A percentile compares a stretch with the other conserved stretches of the same genome.
Evolutionary conservation across 2,888 invertebrate genomes (phyloP).

Genomic region (Leptura quadrifasciata): DNA sequence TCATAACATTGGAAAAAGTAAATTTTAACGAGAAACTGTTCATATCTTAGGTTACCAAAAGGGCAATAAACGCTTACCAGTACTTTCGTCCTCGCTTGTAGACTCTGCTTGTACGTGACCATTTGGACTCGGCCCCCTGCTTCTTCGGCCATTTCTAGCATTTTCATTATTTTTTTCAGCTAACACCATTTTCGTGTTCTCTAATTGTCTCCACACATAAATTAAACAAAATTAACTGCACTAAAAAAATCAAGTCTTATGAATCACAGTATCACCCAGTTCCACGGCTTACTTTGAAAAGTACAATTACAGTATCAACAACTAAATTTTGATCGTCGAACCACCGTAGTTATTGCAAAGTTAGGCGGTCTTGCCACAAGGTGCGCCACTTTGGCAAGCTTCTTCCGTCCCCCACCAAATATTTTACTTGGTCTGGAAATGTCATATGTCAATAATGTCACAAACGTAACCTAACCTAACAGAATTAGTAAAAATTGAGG

Average conservation of each 20-base stretch:
- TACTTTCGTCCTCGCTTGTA: slow-evolving; percentile 90
- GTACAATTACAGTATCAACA: slow-evolving; percentile 29
- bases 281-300: slow-evolving; percentile 45
- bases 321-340: slow-evolving; percentile 61
- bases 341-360: slow-evolving; percentile 67
- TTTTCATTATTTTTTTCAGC: slow-evolving; percentile 91
- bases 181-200: slow-evolving; percentile 82
- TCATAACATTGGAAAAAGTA: background rate
- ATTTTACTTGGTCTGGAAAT: slow-evolving; percentile 9
- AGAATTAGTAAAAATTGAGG: no score
- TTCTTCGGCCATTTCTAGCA: slow-evolving; percentile 90
- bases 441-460: background rate
- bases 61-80: slow-evolving; percentile 64
- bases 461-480: background rate
- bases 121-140: slow-evolving; percentile 94
- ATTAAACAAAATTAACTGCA: slow-evolving; percentile 41
- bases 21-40: slow-evolving; percentile 1
- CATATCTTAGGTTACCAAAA: slow-evolving; percentile 10
- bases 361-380: slow-evolving; percentile 42
- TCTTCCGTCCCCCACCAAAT: slow-evolving; percentile 39
- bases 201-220: slow-evolving; percentile 36
- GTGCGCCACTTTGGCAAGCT: slow-evolving; percentile 44
- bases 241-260: slow-evolving; percentile 49
- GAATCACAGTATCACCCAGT: slow-evolving; percentile 60
- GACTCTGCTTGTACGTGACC: slow-evolving; percentile 87